phyloP scores from a whole-genome alignment of 2,888 invertebrate genomes.

The Apodemia hepburni region DNA sequence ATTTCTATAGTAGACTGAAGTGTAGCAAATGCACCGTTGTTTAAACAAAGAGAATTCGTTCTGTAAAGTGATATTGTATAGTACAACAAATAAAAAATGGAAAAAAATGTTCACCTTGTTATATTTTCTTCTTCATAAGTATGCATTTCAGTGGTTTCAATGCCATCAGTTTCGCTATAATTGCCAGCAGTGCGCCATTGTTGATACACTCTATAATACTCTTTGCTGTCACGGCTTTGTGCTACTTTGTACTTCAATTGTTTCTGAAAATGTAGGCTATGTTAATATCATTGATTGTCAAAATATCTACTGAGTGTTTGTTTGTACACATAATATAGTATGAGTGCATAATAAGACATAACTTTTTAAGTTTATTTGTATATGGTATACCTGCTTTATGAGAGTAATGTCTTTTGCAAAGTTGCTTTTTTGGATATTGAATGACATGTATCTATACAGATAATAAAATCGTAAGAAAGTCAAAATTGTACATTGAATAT shows the following conservation, averaged over 20 bases:
- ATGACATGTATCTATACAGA: no score
- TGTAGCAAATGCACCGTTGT: no score
- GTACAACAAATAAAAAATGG: neutral
- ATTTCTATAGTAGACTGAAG: no score
- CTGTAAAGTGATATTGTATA: no score
- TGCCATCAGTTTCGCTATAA: conserved; percentile 79
- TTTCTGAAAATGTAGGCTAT: conserved; percentile 72
- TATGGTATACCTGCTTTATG: no score
- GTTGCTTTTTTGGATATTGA: no score
- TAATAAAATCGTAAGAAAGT: no score
- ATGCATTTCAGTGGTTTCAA: conserved; percentile 55
- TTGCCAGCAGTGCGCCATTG: conserved; percentile 79
- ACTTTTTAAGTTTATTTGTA: no score
- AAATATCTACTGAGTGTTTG: neutral
- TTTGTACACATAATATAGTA: neutral
- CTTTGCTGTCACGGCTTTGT: conserved; percentile 94
- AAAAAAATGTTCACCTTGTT: conserved; percentile 44
- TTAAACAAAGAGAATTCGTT: no score
- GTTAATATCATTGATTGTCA: neutral
- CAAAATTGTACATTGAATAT: no score
- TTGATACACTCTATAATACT: conserved; percentile 88
- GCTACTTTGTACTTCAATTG: conserved; percentile 96
- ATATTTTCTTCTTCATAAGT: conserved; percentile 54
- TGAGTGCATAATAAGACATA: neutral
- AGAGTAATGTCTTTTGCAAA: no score